phyloP scores from a whole-genome alignment of 2,113 vertebrate genomes.

The Brachirus orientalis region DNA sequence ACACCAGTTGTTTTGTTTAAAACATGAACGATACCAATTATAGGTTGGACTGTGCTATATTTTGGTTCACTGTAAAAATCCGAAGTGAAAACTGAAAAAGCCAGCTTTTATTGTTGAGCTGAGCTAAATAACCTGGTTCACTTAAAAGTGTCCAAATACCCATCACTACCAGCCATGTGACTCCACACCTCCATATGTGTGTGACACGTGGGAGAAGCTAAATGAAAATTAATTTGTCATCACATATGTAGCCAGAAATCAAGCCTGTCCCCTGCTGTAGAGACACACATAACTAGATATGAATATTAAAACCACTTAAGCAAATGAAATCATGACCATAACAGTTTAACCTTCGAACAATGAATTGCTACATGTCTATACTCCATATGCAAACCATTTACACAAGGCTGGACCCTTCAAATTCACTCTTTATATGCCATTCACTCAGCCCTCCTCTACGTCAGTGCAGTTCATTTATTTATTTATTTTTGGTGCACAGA shows the following conservation, averaged over 20 bases:
- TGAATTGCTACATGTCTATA: constrained; percentile 51
- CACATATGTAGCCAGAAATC: constrained; percentile 33
- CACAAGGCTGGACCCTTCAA: too few relatives aligned
- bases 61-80: too few relatives aligned
- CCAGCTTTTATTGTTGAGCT: too few relatives aligned
- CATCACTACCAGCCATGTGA: too few relatives aligned
- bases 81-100: too few relatives aligned
- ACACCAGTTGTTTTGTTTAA: too few relatives aligned
- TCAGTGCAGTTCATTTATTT: too few relatives aligned
- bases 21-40: too few relatives aligned
- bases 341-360: constrained; percentile 62
- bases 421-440: constrained; percentile 19
- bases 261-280: constrained; percentile 1
- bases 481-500: constrained; percentile 18
- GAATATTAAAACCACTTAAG: constrained; percentile 72
- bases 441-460: constrained; percentile 27
- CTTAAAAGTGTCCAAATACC: too few relatives aligned
- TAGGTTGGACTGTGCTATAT: too few relatives aligned
- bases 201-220: neutral
- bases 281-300: constrained; percentile 60
- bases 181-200: neutral
- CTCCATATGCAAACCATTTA: too few relatives aligned
- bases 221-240: constrained; percentile 45
- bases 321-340: constrained; percentile 64
- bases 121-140: too few relatives aligned